A percentile compares a stretch with the other conserved stretches of the same genome.
Conservation (phyloP, 2,888 invertebrate genomes). For the Imbricaverruca yamaguchii region DNA sequence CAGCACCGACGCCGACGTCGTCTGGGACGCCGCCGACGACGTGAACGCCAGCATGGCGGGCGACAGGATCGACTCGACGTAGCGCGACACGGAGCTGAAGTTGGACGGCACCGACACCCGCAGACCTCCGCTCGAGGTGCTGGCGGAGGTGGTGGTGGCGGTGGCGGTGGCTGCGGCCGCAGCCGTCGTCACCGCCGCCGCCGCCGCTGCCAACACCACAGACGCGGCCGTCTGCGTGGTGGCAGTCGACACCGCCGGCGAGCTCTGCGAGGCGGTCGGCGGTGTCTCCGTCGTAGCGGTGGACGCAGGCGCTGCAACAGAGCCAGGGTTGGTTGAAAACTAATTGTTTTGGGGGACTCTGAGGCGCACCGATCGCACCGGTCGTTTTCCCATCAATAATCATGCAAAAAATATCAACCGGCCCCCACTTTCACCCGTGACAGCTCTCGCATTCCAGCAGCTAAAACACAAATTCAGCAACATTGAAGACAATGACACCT, state of each 20-base stretch:
- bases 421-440: too few relatives aligned
- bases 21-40: background rate
- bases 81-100: constrained; percentile 19
- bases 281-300: background rate
- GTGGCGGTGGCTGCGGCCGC: constrained; percentile 25
- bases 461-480: too few relatives aligned
- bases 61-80: constrained; percentile 17
- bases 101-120: background rate
- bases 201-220: background rate
- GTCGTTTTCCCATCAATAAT: too few relatives aligned
- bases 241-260: constrained; percentile 13
- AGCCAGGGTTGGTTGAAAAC: background rate
- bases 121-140: constrained; percentile 1
- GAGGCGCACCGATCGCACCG: too few relatives aligned
- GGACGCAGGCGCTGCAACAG: background rate
- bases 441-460: too few relatives aligned
- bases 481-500: too few relatives aligned
- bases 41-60: constrained; percentile 15
- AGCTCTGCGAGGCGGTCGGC: constrained; percentile 22
- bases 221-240: background rate
- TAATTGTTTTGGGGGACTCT: too few relatives aligned
- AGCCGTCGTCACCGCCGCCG: constrained; percentile 20
- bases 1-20: background rate
- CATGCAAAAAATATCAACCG: too few relatives aligned
- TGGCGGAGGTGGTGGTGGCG: constrained; percentile 20